phyloP scores from a whole-genome alignment of 2,888 invertebrate species.

The Spatulosminthurus flaviceps region DNA sequence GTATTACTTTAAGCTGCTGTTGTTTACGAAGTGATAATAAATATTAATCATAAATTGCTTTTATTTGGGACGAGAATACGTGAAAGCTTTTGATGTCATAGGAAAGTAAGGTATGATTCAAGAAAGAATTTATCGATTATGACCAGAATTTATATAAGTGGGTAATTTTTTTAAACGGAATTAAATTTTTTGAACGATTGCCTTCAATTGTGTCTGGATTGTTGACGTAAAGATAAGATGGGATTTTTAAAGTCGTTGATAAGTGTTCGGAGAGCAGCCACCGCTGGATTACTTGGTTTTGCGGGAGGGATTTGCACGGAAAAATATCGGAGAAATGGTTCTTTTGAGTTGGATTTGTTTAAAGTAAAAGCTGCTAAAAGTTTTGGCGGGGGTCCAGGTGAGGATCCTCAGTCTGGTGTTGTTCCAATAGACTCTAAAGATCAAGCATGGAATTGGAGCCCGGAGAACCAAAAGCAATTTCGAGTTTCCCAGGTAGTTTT shows the following conservation, averaged over 20 bases:
- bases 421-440: constrained; percentile 35
- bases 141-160: too few relatives aligned
- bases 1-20: too few relatives aligned
- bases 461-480: constrained; percentile 48
- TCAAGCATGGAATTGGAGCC: constrained; percentile 34
- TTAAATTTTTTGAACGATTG: too few relatives aligned
- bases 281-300: constrained; percentile 54
- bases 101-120: too few relatives aligned
- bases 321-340: constrained; percentile 41
- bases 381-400: constrained; percentile 34
- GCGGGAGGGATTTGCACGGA: constrained; percentile 57
- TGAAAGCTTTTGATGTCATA: too few relatives aligned
- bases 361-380: constrained; percentile 45
- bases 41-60: too few relatives aligned
- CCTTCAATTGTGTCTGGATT: too few relatives aligned
- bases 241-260: constrained; percentile 23
- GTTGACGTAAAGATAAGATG: too few relatives aligned
- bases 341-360: background rate
- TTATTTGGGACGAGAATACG: too few relatives aligned
- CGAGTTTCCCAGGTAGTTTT: constrained; percentile 53
- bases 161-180: too few relatives aligned
- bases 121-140: too few relatives aligned
- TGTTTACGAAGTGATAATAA: too few relatives aligned
- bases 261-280: constrained; percentile 36
- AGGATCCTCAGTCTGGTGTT: constrained; percentile 33